phyloP scores from a whole-genome alignment of 2,888 invertebrate genomes.

The Spodoptera picta region DNA sequence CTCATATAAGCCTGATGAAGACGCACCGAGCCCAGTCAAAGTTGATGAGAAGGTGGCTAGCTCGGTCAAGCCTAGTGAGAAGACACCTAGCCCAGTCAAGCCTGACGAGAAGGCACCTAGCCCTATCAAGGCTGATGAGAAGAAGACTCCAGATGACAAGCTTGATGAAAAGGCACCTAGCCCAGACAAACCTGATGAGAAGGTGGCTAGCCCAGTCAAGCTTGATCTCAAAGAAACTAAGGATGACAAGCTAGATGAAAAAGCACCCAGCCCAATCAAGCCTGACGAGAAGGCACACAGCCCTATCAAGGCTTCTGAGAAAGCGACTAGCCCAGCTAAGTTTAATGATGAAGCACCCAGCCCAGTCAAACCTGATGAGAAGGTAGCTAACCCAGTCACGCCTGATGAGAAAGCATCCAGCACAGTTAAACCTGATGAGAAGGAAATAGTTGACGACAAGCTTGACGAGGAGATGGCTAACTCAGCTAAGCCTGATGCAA shows the following conservation, averaged over 20 bases:
- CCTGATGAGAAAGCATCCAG: constrained; percentile 20
- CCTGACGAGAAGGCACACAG: constrained; percentile 1
- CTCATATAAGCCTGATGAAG: constrained; percentile 6
- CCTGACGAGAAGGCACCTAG: not conserved
- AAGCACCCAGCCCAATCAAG: constrained; percentile 9
- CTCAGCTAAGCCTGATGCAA: constrained; percentile 22
- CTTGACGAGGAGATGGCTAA: not conserved
- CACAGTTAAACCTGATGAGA: constrained; percentile 11
- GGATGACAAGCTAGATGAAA: constrained; percentile 1
- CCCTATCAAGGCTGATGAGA: constrained; percentile 2
- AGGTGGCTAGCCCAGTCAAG: constrained; percentile 5
- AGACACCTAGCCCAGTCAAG: constrained; percentile 13
- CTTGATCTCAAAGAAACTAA: not conserved
- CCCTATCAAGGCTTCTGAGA: constrained; percentile 18
- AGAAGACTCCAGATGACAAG: constrained; percentile 8
- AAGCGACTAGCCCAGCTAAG: constrained; percentile 18
- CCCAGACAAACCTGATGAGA: constrained; percentile 13
- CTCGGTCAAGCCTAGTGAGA: not conserved
- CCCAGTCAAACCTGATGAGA: constrained; percentile 23
- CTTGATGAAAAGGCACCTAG: constrained; percentile 27
- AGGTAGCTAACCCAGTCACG: constrained; percentile 23
- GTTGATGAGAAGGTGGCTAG: constrained; percentile 1
- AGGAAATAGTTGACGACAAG: not conserved
- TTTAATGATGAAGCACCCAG: constrained; percentile 13
- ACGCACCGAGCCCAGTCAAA: not conserved